Percentiles rank a stretch among this genome's conserved stretches.
Conservation (phyloP, 1,140 invertebrate genomes). For the Lepidostoma basale region DNA sequence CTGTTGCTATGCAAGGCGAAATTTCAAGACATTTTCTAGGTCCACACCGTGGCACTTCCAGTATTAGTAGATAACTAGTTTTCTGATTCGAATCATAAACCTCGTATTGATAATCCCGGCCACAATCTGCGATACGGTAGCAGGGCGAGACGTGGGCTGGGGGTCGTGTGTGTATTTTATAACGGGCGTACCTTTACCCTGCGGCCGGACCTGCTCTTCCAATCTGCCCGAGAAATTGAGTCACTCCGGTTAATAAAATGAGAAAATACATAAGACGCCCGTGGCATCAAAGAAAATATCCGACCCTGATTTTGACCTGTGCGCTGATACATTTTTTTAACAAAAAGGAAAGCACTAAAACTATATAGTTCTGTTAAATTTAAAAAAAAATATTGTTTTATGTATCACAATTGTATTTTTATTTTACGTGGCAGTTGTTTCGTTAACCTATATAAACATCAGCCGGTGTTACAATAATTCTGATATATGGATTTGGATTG, state of each 20-base stretch:
- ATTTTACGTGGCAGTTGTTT: no score
- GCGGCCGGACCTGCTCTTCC: conserved; percentile 32
- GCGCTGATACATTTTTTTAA: conserved; percentile 5
- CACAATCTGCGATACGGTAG: neutral
- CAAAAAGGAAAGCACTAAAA: neutral
- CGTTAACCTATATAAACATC: no score
- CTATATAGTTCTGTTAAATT: neutral
- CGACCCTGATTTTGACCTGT: conserved; percentile 3
- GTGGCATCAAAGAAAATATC: conserved; percentile 42
- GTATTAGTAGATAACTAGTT: no score
- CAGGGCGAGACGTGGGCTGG: conserved; percentile 1
- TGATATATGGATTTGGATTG: no score
- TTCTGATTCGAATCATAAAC: no score
- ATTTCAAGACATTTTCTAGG: no score
- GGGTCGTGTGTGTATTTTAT: conserved; percentile 35
- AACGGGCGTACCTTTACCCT: conserved; percentile 40
- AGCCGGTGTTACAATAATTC: no score
- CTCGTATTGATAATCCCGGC: neutral
- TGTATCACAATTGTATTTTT: no score
- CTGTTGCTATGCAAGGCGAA: no score
- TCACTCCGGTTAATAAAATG: conserved; percentile 47
- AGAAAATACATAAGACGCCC: conserved; percentile 43
- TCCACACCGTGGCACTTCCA: no score
- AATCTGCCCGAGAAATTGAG: conserved; percentile 45
- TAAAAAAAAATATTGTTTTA: no score